Base-by-base conservation (phyloP, 2,888 invertebrate species). In the Lasioglossum leucozonium region DNA sequence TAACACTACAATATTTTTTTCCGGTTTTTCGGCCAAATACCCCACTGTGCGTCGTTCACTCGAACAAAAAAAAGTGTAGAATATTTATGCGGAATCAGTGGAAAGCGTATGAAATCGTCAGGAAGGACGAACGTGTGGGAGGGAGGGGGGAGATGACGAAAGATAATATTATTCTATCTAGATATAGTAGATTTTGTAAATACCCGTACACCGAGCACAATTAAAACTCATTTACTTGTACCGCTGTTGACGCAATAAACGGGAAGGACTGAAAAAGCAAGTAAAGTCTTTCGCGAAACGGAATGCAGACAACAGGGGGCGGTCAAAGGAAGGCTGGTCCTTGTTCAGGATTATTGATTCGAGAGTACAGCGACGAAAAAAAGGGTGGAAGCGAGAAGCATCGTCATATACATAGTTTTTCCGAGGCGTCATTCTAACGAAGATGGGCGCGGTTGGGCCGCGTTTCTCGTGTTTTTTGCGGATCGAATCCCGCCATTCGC, bases 281-380 rank as follows among this genome's bases (percentile, higher is more conserved):
- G n/a, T 72, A 30, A 51, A 42, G 40, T 58, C 75, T 78, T 51
- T 75, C 42, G 44, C 47, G 40, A 65, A 51, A 40, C 73, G 82
- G 79, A 79, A 82, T 79, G 72, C 78, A 84, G 82, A 84, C 82
- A 82, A 75, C 76, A 72, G 74, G 81, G 58, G 85, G 72, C 51
- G 71, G 67, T 84, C 72, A 76, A 84, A 84, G 86, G 72, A 76
- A 78, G 79, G 76, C 51, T 76, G 42, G 72, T 84, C 84, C 84
- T 84, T 78, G 80, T 79, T 77, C 72, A 76, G 78, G 82, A 82
- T 79, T 87, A 87, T 87, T 82, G 87, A 87, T 87, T 86, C 72
- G 83, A 69, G 79, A 77, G 82, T 76, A 18, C 47, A 67, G 80
- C 74, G 82, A 74, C 55, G 69, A 76, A 79, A 77, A 79, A 69